Evolutionary conservation across 1,140 invertebrate genomes (phyloP), one percentile per base, ranked within the genome.

Genomic region (Aricia agestis): DNA sequence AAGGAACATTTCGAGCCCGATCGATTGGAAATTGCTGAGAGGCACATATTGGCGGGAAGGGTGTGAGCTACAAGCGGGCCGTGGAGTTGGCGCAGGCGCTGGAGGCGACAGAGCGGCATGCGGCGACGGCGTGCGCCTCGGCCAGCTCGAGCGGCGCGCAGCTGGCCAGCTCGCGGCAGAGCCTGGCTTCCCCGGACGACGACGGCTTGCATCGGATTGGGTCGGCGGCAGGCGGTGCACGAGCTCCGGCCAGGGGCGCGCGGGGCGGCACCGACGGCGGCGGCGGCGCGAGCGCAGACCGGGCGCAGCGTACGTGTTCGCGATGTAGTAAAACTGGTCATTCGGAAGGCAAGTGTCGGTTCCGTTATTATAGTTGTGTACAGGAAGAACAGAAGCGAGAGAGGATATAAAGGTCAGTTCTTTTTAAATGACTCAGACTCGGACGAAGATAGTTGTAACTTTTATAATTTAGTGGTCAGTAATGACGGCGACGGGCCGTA

Each of bases 1-100:
- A 69, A 66, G 11, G 69, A 72, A 4, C 81, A 82, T 68, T 59
- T 79, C 1, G 77, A 78, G 68, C 80, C 78, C 0, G 74, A 79
- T 32, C 66, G 80, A 1, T 82, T 76, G 0, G 77, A 80, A 65
- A 76, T 79, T 6, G 75, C 73, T 0, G 75, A 80, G 59, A 68
- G 76, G 11, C 74, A 80, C n/a, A 41, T 75, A 5, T 80, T 88
- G 19, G 31, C 5, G 63, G 36, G 25, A 66, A 13, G 15, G 19
- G 6, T 11, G 19, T 66, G 9, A 31, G 19, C 13, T 66, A 66
- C 19, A 66, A 36, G 25, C n/a, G 19, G 5, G 63, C 63, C 5
- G 63, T 66, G 19, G 63, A 66, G 25, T 32, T 66, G 32, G 63
- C 63, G 19, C 25, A 32, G 32, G 63, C 63, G n/a, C 15, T 66